A percentile compares a stretch with the other conserved stretches of the same genome.
phyloP scores from a whole-genome alignment of 2,797 vertebrate genomes.

The Pangasius krempfi region DNA sequence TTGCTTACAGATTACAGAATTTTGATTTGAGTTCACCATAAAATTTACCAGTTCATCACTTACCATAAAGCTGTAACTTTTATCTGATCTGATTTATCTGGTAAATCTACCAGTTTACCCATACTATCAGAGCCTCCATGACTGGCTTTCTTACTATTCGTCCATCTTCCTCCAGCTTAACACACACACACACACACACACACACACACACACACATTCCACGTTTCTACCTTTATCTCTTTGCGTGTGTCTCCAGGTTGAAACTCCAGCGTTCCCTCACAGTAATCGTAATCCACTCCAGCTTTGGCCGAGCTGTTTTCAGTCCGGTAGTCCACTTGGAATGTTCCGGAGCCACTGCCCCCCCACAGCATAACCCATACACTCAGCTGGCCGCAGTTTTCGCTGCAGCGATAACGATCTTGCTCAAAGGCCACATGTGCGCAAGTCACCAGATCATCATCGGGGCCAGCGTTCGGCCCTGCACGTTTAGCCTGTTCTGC shows the following conservation, averaged over 20 bases:
- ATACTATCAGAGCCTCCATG: neutral
- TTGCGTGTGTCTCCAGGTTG: conserved; percentile 89
- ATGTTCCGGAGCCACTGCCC: conserved; percentile 80
- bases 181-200: neutral
- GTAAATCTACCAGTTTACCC: neutral
- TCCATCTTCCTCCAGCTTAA: neutral
- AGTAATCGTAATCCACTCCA: conserved; percentile 82
- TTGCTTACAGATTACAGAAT: neutral
- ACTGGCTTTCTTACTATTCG: neutral
- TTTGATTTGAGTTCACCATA: neutral
- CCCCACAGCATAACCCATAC: conserved; percentile 81
- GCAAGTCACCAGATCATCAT: conserved; percentile 68
- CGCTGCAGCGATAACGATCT: conserved; percentile 88
- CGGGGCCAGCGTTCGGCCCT: neutral
- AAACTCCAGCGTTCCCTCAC: conserved; percentile 88
- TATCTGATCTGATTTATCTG: too few species aligned
- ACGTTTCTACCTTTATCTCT: conserved; percentile 80
- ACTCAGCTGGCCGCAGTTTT: conserved; percentile 86
- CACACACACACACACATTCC: neutral
- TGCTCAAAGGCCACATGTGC: conserved; percentile 88
- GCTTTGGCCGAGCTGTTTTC: conserved; percentile 94
- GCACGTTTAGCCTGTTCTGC: conserved; percentile 69
- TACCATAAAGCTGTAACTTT: neutral
- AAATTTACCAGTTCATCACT: neutral
- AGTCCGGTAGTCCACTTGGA: conserved; percentile 92